Conservation (phyloP, 2,888 invertebrate genomes). For the Labia minor region DNA sequence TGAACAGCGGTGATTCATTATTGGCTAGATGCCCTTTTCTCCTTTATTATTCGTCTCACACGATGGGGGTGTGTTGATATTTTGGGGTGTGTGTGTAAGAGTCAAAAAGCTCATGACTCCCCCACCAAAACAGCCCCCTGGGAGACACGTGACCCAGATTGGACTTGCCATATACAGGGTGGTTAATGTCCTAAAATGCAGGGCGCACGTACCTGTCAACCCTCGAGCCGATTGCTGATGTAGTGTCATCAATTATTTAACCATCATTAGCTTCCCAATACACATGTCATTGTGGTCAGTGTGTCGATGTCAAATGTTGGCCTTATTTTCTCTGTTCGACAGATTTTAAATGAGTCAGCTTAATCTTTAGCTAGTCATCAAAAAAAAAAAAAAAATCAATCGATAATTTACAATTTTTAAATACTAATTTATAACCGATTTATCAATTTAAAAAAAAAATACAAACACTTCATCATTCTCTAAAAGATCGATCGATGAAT, state of each 20-base stretch:
- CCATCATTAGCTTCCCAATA: conserved; percentile 1
- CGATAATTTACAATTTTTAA: too few species aligned
- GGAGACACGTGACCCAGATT: conserved; percentile 2
- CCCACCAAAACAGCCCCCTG: neutral
- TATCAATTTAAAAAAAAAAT: too few species aligned
- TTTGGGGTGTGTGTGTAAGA: conserved; percentile 6
- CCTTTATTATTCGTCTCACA: conserved; percentile 7
- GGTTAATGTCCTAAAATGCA: conserved; percentile 1
- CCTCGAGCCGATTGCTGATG: conserved; percentile 2
- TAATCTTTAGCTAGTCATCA: neutral
- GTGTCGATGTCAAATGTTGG: neutral
- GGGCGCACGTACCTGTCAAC: neutral
- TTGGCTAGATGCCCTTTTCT: conserved; percentile 2
- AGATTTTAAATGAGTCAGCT: neutral
- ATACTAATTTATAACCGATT: too few species aligned
- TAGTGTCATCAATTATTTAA: conserved; percentile 8
- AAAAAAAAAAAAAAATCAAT: too few species aligned
- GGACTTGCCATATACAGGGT: neutral
- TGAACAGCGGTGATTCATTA: conserved; percentile 13
- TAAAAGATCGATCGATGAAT: too few species aligned
- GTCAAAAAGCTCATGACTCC: neutral
- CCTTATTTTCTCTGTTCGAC: neutral
- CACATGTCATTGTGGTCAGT: neutral
- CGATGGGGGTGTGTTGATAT: conserved; percentile 2
- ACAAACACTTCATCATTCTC: too few species aligned